Conservation (phyloP, 2,797 vertebrate genomes). For the Periophthalmus magnuspinnatus region DNA sequence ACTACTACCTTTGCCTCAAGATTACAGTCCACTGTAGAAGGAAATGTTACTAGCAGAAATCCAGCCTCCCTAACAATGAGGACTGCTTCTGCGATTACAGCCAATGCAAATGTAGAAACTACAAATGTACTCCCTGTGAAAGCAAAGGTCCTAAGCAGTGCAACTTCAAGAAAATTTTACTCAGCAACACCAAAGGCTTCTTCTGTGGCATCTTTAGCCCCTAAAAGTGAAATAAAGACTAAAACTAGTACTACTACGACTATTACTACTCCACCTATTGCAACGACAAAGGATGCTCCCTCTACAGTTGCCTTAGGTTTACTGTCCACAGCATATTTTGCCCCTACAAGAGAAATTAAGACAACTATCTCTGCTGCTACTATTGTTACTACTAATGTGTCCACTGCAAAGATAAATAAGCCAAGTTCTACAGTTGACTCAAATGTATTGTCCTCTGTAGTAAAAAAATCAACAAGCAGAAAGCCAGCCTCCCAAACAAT, state of each 20-base stretch:
- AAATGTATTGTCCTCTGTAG: neutral
- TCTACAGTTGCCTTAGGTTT: too few species aligned
- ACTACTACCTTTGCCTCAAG: neutral
- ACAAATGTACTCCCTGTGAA: neutral
- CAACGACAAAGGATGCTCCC: too few species aligned
- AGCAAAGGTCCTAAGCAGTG: neutral
- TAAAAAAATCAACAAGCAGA: neutral
- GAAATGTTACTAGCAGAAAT: neutral
- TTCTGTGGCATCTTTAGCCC: too few species aligned
- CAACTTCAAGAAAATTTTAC: neutral
- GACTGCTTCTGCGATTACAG: neutral
- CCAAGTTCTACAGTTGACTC: neutral
- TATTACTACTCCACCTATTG: too few species aligned
- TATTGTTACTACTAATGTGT: neutral
- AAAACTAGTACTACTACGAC: too few species aligned
- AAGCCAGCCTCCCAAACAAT: neutral
- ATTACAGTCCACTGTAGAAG: neutral
- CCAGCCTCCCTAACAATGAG: constrained; percentile 1
- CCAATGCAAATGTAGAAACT: neutral
- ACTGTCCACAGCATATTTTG: too few species aligned
- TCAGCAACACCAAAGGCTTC: too few species aligned
- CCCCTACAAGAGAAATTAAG: neutral
- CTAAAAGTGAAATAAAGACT: too few species aligned
- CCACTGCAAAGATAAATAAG: neutral
- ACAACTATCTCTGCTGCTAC: too few species aligned